A percentile compares a stretch with the other conserved stretches of the same genome.
phyloP scores from a whole-genome alignment of 2,888 invertebrate species.

The Lamellibrachia columna region DNA sequence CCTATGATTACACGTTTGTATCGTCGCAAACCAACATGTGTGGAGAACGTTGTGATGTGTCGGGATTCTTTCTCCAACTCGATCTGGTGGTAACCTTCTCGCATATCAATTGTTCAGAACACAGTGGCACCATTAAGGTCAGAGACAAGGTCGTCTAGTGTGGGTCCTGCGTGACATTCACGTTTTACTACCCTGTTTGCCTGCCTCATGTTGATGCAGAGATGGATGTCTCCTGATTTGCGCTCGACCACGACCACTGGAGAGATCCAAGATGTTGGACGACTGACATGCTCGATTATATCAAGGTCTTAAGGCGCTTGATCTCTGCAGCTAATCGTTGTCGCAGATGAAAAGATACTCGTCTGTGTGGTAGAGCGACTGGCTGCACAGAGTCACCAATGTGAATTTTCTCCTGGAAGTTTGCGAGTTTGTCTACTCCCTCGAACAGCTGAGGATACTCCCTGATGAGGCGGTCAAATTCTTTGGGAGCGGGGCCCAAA shows the following conservation, averaged over 20 bases:
- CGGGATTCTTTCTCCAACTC: conserved; percentile 37
- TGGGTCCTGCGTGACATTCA: conserved; percentile 7
- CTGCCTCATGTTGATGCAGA: conserved; percentile 45
- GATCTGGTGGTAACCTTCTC: conserved; percentile 41
- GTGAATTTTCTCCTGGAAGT: conserved; percentile 38
- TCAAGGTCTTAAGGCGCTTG: conserved; percentile 42
- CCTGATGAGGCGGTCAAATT: not conserved
- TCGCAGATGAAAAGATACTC: conserved; percentile 44
- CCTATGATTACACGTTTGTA: conserved; percentile 38
- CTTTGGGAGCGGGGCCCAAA: not conserved
- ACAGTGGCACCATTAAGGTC: conserved; percentile 42
- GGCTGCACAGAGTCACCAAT: conserved; percentile 37
- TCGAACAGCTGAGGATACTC: not conserved
- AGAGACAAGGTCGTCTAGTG: conserved; percentile 42
- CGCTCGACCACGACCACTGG: conserved; percentile 46
- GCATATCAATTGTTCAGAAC: conserved; percentile 43
- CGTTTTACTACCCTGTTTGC: conserved; percentile 38
- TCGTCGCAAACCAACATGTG: conserved; percentile 36
- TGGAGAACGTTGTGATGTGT: conserved; percentile 41
- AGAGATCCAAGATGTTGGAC: conserved; percentile 50
- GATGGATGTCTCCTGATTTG: conserved; percentile 39
- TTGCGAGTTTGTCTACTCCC: conserved; percentile 31
- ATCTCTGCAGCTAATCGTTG: conserved; percentile 43
- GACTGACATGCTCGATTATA: conserved; percentile 47
- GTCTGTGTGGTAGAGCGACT: conserved; percentile 36